Evolutionary conservation across 2,888 invertebrate genomes (phyloP), one percentile per base, ranked within the genome.

Genomic region (Litoditis marina): DNA sequence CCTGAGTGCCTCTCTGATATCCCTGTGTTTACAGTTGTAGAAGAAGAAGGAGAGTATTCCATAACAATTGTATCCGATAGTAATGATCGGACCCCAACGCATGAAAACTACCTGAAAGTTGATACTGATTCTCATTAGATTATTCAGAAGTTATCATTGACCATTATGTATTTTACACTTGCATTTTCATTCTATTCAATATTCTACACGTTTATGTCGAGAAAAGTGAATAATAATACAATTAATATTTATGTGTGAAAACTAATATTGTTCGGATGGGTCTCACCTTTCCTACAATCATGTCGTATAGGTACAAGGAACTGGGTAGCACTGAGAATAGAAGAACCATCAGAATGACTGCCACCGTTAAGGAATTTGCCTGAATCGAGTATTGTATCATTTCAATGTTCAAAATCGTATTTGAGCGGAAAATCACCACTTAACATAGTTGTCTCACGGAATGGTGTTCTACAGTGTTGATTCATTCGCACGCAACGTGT

Each of bases 301-400:
- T 66, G 42, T 74, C 74, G 57, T 71, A 69, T 5, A 73, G 57
- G 60, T 74, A 74, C 28, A 74, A 58, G 8, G 60, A 61, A 52
- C 71, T 65, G n/a, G 74, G 74, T 3, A 74, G 59, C 2, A 74
- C 67, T 30, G 72, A 72, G 65, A 74, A 74, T 13, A 74, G 63
- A 2, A 74, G 66, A 6, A 74, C 72, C 25, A 71, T 58, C 19
- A 74, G 62, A 30, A 74, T 72, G 13, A 74, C 72, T 31, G 66
- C 58, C 0, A 74, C 66, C 16, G 74, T 73, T 7, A 74, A 54
- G 1, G 71, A 68, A 52, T 74, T 74, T 27, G 64, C 68, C 74
- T 74, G 59, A 50, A 64, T 25, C 19, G 44, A 8, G 3, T 44
- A 3, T n/a, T n/a, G n/a, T n/a, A n/a, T n/a, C n/a, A n/a, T n/a